Evolutionary conservation across 2,797 vertebrate genomes (phyloP).

Genomic region (Sebastes vulpes): DNA sequence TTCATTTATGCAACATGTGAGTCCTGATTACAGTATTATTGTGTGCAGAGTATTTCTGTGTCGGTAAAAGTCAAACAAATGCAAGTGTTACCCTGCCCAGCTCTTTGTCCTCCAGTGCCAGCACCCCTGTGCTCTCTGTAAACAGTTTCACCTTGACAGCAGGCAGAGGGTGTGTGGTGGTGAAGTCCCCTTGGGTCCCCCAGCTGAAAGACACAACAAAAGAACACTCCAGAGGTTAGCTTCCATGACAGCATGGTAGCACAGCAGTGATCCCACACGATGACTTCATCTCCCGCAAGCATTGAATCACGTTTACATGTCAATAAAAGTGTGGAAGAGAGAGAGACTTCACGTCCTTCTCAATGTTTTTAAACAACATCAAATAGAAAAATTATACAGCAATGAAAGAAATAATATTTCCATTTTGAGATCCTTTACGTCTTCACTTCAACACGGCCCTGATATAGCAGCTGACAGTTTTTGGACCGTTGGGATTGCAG

Average conservation of each 20-base stretch:
- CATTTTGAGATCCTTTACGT: not conserved
- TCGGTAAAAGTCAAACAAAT: constrained; percentile 8
- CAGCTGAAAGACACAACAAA: constrained; percentile 89
- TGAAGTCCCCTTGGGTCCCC: constrained; percentile 99
- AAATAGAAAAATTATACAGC: not conserved
- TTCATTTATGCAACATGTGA: not conserved
- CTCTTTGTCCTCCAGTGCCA: constrained; percentile 99
- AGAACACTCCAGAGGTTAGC: constrained; percentile 63
- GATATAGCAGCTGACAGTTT: constrained; percentile 9
- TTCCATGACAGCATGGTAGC: constrained; percentile 51
- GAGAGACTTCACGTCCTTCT: not conserved
- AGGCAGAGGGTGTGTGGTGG: constrained; percentile 95
- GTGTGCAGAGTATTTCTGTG: not conserved
- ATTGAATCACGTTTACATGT: not conserved
- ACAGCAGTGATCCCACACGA: not conserved
- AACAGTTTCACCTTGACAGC: constrained; percentile 99
- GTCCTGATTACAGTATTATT: not conserved
- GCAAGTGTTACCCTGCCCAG: constrained; percentile 92
- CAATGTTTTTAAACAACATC: not conserved
- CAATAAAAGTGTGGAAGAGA: not conserved
- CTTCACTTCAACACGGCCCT: not conserved
- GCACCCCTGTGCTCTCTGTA: constrained; percentile 97
- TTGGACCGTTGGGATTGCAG: not conserved
- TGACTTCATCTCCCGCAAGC: constrained; percentile 32
- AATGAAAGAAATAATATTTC: not conserved